Conservation (phyloP, 2,888 invertebrate genomes). For the Eudasyphora cyanicolor region DNA sequence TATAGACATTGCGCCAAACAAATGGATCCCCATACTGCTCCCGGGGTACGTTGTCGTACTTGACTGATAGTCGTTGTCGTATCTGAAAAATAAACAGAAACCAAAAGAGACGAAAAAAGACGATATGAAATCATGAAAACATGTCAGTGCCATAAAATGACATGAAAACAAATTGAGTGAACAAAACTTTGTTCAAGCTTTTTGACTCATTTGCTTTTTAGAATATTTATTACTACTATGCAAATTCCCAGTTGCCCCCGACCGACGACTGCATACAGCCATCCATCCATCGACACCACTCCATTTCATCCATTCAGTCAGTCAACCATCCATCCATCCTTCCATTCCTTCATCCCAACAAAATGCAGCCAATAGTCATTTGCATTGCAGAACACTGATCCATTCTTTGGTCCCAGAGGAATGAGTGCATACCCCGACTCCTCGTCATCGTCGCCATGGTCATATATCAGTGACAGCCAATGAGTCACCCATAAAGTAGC, state of each 20-base stretch:
- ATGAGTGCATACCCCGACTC: too few relatives aligned
- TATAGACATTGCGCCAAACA: constrained; percentile 4
- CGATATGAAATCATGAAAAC: constrained; percentile 44
- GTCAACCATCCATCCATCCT: background rate
- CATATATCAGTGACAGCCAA: constrained; percentile 12
- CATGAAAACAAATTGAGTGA: constrained; percentile 58
- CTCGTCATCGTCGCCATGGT: background rate
- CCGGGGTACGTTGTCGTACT: background rate
- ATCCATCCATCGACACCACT: too few relatives aligned
- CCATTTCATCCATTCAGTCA: too few relatives aligned
- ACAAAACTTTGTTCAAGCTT: constrained; percentile 42
- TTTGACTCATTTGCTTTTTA: constrained; percentile 51
- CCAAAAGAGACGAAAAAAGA: background rate
- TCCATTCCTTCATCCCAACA: background rate
- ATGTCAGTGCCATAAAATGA: constrained; percentile 50
- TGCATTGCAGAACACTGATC: background rate
- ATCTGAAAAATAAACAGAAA: constrained; percentile 4
- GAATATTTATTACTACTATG: constrained; percentile 56
- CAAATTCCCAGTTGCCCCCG: too few relatives aligned
- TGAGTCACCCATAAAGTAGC: constrained; percentile 25
- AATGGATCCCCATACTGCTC: background rate
- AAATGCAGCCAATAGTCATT: constrained; percentile 15
- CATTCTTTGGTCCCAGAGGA: background rate
- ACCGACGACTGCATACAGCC: background rate
- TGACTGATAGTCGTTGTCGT: background rate